phyloP scores from a whole-genome alignment of 2,797 vertebrate species.

The Amazonetta brasiliensis region DNA sequence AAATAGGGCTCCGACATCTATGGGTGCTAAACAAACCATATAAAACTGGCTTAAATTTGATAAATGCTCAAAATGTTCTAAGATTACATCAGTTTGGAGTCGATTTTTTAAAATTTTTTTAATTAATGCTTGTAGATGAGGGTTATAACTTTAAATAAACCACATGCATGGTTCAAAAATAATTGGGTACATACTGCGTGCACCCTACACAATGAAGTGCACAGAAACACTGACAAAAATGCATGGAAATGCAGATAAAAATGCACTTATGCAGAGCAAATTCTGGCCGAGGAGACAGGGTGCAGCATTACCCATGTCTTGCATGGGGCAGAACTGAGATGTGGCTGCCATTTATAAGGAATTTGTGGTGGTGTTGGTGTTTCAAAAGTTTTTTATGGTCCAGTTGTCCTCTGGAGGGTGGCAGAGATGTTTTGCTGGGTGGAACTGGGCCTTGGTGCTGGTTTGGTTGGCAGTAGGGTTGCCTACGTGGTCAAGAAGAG shows the following conservation, averaged over 20 bases:
- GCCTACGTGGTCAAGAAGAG: rapidly evolving
- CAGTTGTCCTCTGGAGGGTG: background rate
- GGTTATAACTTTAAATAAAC: background rate
- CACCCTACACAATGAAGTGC: background rate
- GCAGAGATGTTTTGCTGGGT: background rate
- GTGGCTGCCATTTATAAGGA: background rate
- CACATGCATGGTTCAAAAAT: background rate
- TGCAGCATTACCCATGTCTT: rapidly evolving
- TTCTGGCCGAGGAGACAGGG: background rate
- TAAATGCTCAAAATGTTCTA: background rate
- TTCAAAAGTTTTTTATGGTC: background rate
- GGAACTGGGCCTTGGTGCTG: background rate
- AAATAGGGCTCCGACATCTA: background rate
- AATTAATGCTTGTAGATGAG: background rate
- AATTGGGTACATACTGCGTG: background rate
- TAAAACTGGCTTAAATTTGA: background rate
- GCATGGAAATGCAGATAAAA: no score
- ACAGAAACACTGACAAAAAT: background rate
- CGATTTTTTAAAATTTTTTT: background rate
- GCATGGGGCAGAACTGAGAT: background rate
- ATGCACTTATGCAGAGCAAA: no score
- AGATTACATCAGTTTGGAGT: background rate
- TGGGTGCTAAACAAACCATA: background rate
- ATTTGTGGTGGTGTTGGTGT: background rate
- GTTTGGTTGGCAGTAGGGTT: background rate